phyloP scores from a whole-genome alignment of 2,888 invertebrate genomes.

The Leucania comma region DNA sequence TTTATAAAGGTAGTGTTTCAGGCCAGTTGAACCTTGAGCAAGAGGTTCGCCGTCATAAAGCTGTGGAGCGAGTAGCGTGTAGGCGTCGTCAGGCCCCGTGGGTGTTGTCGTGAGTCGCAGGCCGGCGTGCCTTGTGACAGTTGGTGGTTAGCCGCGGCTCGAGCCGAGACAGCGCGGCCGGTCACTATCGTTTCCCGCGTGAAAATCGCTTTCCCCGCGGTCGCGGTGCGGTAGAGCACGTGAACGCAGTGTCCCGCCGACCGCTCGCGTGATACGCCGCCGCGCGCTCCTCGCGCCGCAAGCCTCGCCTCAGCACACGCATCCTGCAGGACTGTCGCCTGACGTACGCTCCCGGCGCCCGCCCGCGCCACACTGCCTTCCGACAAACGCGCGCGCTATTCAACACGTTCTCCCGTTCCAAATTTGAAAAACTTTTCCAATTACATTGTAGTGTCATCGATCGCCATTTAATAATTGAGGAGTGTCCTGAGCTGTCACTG shows the following conservation, averaged over 20 bases:
- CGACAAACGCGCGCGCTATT: slow-evolving; percentile 72
- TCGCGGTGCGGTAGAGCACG: slow-evolving; percentile 82
- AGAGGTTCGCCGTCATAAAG: slow-evolving; percentile 29
- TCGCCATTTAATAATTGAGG: slow-evolving; percentile 78
- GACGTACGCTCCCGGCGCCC: slow-evolving; percentile 81
- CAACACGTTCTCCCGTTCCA: slow-evolving; percentile 67
- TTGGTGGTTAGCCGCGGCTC: slow-evolving; percentile 81
- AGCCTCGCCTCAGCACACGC: slow-evolving; percentile 70
- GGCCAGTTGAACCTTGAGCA: slow-evolving; percentile 24
- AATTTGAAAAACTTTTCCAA: slow-evolving; percentile 78
- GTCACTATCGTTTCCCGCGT: slow-evolving; percentile 89
- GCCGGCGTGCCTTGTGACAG: slow-evolving; percentile 76
- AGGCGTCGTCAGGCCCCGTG: slow-evolving; percentile 46
- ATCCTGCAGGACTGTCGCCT: slow-evolving; percentile 70
- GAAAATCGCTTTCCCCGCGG: slow-evolving; percentile 90
- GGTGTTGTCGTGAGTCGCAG: slow-evolving; percentile 48
- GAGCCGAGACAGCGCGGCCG: slow-evolving; percentile 85
- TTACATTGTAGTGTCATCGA: slow-evolving; percentile 78
- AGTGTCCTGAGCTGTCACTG: slow-evolving; percentile 77
- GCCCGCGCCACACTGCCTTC: slow-evolving; percentile 81
- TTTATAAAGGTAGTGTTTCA: slow-evolving; percentile 11
- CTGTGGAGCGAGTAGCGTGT: slow-evolving; percentile 40
- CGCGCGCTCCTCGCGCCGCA: slow-evolving; percentile 77
- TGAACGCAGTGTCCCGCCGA: slow-evolving; percentile 90
- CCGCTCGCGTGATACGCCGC: slow-evolving; percentile 89